Evolutionary conservation across 2,797 vertebrate genomes (phyloP), one percentile per base, ranked within the genome.

Genomic region (Argya squamiceps): DNA sequence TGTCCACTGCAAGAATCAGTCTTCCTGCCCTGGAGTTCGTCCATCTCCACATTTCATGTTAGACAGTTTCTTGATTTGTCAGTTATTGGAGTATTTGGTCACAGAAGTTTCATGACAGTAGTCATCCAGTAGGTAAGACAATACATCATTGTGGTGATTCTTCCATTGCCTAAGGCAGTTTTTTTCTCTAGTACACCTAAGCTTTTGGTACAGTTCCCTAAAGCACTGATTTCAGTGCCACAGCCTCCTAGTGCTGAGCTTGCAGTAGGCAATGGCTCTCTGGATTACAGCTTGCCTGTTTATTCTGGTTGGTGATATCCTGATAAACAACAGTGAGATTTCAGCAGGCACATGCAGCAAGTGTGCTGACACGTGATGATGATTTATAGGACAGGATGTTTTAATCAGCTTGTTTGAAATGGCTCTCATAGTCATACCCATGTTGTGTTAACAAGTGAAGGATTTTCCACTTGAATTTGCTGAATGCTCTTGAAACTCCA

Each of bases 401-500:
- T 67, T 36, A 24, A 63, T 80, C n/a, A 55, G 18, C 30, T 59
- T 63, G 21, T 74, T 74, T 86, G 53, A 86, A 91, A 49, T 63
- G 37, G 8, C 73, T 41, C 36, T 50, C 24, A 17, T 4, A 59
- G 18, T 62, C 71, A 56, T 19, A 81, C 19, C 10, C 36, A 43
- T 0, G 0, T 47, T 71, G 10, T 22, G 30, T 65, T 21, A 44
- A n/a, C 18, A 87, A 78, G 46, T 23, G 6, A 58, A 79, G 22
- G 15, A 32, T 78, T 89, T 87, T 64, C 56, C 60, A 43, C 22
- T 62, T 55, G 13, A 24, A 24, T 85, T 84, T 4, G 1, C 18
- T 47, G 20, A 80, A 67, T 50, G 47, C 32, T 92, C 56, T 63
- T 77, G 52, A 88, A 92, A 53, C 4, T 74, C 37, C 19, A 4